Percentiles rank a stretch among this genome's conserved stretches.
phyloP scores from a whole-genome alignment of 2,113 vertebrate species.

The Bufo gargarizans region DNA sequence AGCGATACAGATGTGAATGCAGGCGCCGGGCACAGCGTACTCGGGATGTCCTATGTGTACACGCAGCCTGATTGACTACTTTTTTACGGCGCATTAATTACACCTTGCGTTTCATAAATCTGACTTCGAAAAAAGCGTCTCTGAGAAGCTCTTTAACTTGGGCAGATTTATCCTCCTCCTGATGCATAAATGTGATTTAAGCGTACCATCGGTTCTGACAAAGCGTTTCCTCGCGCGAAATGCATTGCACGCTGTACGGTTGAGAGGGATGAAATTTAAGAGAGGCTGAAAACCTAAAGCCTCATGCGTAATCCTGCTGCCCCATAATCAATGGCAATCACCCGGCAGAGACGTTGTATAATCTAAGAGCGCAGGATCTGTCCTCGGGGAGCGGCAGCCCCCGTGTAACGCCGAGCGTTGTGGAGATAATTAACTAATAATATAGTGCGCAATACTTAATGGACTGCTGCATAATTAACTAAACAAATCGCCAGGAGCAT shows the following conservation, averaged over 20 bases:
- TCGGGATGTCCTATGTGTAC: constrained; percentile 3
- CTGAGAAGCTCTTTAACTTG: constrained; percentile 3
- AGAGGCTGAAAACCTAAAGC: background rate
- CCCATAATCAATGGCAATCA: background rate
- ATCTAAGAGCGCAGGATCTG: background rate
- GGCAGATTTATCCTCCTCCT: constrained; percentile 35
- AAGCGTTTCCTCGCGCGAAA: constrained; percentile 13
- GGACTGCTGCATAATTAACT: constrained; percentile 33
- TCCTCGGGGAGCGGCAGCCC: background rate
- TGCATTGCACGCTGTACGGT: background rate
- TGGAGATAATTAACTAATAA: constrained; percentile 36
- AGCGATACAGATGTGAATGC: background rate
- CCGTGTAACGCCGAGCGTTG: background rate
- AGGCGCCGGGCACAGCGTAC: background rate
- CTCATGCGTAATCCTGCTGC: background rate
- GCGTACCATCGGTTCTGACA: constrained; percentile 4
- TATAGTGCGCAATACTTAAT: constrained; percentile 3
- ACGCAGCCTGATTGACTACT: background rate
- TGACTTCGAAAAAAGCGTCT: background rate
- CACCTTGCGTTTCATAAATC: constrained; percentile 34
- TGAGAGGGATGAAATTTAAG: constrained; percentile 36
- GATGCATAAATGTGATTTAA: constrained; percentile 38
- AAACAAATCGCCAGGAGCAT: background rate
- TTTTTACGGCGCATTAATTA: constrained; percentile 42
- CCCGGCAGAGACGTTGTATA: background rate